A percentile compares a stretch with the other conserved stretches of the same genome.
These are phyloP conservation scores for Diploscapter pachys DNA, from an alignment of 1,140 invertebrate species.

Conservation along the genomic window DNA sequence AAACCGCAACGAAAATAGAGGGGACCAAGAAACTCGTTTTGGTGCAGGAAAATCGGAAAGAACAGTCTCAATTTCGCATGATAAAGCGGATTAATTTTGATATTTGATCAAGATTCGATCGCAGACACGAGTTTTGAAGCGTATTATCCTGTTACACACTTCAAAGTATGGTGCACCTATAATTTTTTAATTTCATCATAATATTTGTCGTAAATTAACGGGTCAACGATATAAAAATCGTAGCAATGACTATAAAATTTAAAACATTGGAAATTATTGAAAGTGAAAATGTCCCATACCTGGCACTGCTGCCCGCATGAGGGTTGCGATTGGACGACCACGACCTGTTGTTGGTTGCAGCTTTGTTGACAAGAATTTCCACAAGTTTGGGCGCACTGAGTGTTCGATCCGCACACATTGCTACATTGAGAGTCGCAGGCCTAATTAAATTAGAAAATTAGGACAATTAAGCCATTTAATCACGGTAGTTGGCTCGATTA, in stretches of 20 bases:
- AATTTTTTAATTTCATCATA: no score
- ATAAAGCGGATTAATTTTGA: no score
- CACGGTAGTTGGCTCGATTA: no score
- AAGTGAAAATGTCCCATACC: conserved; percentile 15
- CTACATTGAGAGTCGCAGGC: conserved; percentile 17
- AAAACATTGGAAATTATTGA: conserved; percentile 5
- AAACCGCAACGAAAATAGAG: no score
- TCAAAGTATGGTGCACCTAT: no score
- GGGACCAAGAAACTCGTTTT: not conserved
- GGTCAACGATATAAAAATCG: no score
- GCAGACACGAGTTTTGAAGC: no score
- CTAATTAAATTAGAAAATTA: not conserved
- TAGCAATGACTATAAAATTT: no score
- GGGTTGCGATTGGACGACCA: conserved; percentile 34
- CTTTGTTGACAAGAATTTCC: conserved; percentile 37
- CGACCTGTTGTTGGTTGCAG: conserved; percentile 29
- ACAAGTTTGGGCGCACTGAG: conserved; percentile 33
- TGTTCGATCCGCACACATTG: conserved; percentile 28
- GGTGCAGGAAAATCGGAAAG: conserved; percentile 15
- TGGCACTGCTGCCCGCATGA: conserved; percentile 32
- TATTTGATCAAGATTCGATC: no score
- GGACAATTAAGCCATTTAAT: not conserved
- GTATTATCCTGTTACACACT: no score
- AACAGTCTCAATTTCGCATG: not conserved
- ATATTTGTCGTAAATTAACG: no score